These are phyloP conservation scores for Nannobrachium achirus DNA, from an alignment of 2,113 vertebrate species.

Conservation along the genomic window DNA sequence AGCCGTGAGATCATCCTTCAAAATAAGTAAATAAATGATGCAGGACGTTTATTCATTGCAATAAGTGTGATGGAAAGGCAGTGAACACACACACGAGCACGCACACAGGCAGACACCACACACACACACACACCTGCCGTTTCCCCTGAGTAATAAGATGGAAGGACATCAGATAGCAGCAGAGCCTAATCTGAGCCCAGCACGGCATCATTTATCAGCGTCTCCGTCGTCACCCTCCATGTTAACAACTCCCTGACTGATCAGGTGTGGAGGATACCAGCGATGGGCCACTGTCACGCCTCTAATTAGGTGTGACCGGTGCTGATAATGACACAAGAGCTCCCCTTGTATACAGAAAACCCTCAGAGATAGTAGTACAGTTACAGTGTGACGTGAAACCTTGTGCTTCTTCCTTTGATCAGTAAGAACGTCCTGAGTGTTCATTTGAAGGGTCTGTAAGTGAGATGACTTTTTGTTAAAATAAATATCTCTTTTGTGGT, in stretches of 20 bases:
- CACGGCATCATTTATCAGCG: conserved; percentile 55
- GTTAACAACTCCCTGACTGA: conserved; percentile 61
- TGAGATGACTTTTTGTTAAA: too few species aligned
- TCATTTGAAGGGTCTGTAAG: neutral
- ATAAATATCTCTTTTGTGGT: too few species aligned
- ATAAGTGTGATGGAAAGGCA: too few species aligned
- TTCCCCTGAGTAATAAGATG: conserved; percentile 61
- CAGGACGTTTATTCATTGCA: neutral
- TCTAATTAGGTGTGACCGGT: conserved; percentile 59
- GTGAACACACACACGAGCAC: neutral
- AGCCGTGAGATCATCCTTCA: conserved; percentile 54
- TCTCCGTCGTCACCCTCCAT: conserved; percentile 53
- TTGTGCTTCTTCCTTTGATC: neutral
- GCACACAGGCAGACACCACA: neutral
- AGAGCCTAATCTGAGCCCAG: conserved; percentile 59
- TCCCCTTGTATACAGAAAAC: conserved; percentile 19
- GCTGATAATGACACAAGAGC: conserved; percentile 34
- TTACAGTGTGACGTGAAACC: neutral
- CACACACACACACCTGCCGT: conserved; percentile 46
- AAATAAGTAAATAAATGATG: conserved; percentile 26
- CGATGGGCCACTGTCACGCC: conserved; percentile 27
- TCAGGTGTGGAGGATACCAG: conserved; percentile 60
- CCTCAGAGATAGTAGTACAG: neutral
- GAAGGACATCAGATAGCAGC: conserved; percentile 66
- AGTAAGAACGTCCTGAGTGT: neutral